These are phyloP conservation scores for Notolepis coatsorum DNA, from an alignment of 2,797 vertebrate genomes.

Conservation along the genomic window DNA sequence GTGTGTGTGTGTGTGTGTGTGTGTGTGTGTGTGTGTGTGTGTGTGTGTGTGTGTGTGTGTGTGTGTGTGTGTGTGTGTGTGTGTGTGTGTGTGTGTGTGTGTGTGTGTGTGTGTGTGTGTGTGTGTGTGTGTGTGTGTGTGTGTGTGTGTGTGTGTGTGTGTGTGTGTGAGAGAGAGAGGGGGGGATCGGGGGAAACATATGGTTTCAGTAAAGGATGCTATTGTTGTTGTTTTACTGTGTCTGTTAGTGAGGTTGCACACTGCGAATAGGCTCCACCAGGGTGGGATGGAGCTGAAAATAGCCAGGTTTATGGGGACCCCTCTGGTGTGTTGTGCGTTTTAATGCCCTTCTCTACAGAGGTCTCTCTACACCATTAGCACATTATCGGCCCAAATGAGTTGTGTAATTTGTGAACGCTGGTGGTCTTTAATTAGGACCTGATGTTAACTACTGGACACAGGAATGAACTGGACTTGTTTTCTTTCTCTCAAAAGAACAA, in stretches of 20 bases:
- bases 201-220: conserved; percentile 56
- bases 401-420: conserved; percentile 30
- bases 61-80: too few species aligned
- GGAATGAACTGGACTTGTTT: too few species aligned
- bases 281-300: conserved; percentile 43
- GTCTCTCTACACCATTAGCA: conserved; percentile 12
- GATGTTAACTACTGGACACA: neutral
- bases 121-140: too few species aligned
- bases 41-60: too few species aligned
- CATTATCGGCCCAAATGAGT: conserved; percentile 38
- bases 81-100: too few species aligned
- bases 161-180: too few species aligned
- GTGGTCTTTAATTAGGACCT: conserved; percentile 11
- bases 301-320: conserved; percentile 45
- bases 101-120: too few species aligned
- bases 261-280: conserved; percentile 57
- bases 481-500: too few species aligned
- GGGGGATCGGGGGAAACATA: too few species aligned
- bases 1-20: too few species aligned
- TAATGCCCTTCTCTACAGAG: conserved; percentile 7
- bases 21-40: too few species aligned
- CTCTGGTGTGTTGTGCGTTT: conserved; percentile 27
- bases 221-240: conserved; percentile 47
- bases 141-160: too few species aligned
- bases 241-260: conserved; percentile 35